phyloP scores from a whole-genome alignment of 2,797 vertebrate species.

The Pangasius krempfi region DNA sequence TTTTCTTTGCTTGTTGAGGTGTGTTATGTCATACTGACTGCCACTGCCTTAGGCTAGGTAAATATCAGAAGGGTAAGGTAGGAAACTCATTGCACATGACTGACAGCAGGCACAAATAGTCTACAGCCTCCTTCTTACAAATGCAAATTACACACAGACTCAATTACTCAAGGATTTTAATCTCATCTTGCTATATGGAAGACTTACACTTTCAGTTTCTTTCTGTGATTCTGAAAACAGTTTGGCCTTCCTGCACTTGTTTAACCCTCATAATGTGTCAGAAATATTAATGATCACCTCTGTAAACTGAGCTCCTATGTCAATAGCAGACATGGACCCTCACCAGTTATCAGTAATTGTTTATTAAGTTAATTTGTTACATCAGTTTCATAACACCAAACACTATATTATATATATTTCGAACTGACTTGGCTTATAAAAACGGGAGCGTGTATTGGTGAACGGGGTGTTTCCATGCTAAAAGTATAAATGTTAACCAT shows the following conservation, averaged over 20 bases:
- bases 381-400: background rate
- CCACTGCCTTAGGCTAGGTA: background rate
- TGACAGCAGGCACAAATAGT: background rate
- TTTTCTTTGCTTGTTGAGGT: background rate
- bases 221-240: background rate
- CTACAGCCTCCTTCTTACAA: background rate
- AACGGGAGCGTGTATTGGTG: too few species aligned
- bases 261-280: background rate
- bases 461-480: background rate
- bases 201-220: background rate
- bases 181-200: background rate
- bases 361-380: background rate
- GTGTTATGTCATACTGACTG: background rate
- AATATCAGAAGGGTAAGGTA: slow-evolving; percentile 7
- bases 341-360: background rate
- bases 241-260: background rate
- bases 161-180: background rate
- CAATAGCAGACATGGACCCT: background rate
- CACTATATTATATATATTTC: background rate
- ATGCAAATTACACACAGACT: background rate
- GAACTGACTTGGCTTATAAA: background rate
- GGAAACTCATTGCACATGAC: background rate
- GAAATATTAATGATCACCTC: background rate
- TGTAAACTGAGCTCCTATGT: background rate
- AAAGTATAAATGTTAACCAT: background rate